Conservation (phyloP, 2,797 vertebrate species). For the Pterois miles region DNA sequence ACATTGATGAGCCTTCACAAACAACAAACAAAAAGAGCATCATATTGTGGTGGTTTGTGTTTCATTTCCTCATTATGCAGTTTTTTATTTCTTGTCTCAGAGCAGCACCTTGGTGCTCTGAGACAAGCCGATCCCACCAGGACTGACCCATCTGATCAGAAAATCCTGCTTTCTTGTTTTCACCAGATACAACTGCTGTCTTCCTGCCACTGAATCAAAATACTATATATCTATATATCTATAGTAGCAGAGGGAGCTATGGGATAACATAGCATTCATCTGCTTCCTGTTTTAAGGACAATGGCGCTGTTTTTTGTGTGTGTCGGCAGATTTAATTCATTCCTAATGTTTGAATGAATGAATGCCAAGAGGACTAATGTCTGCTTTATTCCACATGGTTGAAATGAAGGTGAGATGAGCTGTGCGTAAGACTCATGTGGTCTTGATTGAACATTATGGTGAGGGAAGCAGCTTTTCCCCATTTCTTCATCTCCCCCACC, state of each 20-base stretch:
- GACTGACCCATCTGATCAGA: neutral
- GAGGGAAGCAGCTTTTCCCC: slow-evolving; percentile 14
- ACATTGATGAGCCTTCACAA: slow-evolving; percentile 32
- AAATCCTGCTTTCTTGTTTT: slow-evolving; percentile 20
- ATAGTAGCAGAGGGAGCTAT: neutral
- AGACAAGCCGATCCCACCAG: slow-evolving; percentile 26
- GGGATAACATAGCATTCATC: neutral
- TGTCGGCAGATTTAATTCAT: slow-evolving; percentile 14
- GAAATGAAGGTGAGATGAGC: slow-evolving; percentile 24
- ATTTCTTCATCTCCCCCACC: slow-evolving; percentile 5
- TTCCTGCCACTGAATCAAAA: slow-evolving; percentile 2
- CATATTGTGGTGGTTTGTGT: neutral
- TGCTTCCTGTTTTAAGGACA: slow-evolving; percentile 11
- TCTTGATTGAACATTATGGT: slow-evolving; percentile 22
- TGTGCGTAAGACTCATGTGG: slow-evolving; percentile 12
- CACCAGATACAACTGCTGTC: neutral
- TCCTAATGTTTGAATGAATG: slow-evolving; percentile 8
- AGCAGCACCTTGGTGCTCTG: slow-evolving; percentile 2
- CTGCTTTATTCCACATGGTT: slow-evolving; percentile 18
- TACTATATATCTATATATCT: neutral
- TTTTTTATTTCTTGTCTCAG: slow-evolving; percentile 16
- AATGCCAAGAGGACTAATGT: slow-evolving; percentile 16
- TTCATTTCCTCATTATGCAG: slow-evolving; percentile 16
- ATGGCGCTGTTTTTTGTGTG: neutral
- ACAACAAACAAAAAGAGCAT: neutral